Percentiles rank a stretch among this genome's conserved stretches.
Conservation (phyloP, 2,888 invertebrate genomes). For the Exocentrus adspersus region DNA sequence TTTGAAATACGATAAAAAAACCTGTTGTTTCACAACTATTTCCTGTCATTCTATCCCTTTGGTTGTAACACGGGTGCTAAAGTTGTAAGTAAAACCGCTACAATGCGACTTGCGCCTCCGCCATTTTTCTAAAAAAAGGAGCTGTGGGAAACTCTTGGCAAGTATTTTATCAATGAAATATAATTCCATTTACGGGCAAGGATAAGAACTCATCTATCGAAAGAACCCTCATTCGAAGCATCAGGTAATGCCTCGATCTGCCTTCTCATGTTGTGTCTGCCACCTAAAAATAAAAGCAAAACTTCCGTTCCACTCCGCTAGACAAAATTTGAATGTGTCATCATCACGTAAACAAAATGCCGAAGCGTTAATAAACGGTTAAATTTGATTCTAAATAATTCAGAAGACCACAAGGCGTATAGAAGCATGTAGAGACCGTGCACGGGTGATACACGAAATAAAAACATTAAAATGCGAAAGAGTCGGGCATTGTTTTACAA, state of each 20-base stretch:
- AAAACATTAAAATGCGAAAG: conserved; percentile 14
- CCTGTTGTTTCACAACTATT: no score
- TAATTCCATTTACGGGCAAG: no score
- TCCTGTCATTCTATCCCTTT: no score
- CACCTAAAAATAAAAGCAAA: not conserved
- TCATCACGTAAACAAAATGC: not conserved
- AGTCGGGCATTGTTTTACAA: conserved; percentile 15
- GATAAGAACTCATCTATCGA: no score
- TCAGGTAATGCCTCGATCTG: not conserved
- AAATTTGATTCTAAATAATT: conserved; percentile 2
- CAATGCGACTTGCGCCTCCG: no score
- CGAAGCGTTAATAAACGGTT: not conserved
- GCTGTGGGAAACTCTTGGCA: no score
- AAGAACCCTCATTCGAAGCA: not conserved
- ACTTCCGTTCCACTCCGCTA: not conserved
- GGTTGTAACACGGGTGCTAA: no score
- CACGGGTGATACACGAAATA: not conserved
- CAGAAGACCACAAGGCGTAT: not conserved
- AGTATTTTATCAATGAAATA: no score
- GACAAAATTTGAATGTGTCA: not conserved
- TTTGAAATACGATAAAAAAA: no score
- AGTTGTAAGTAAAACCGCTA: no score
- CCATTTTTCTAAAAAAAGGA: no score
- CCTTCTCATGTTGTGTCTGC: not conserved
- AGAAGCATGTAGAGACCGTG: not conserved